Conservation (phyloP, 2,888 invertebrate genomes). For the Acanthosepion lycidas region DNA sequence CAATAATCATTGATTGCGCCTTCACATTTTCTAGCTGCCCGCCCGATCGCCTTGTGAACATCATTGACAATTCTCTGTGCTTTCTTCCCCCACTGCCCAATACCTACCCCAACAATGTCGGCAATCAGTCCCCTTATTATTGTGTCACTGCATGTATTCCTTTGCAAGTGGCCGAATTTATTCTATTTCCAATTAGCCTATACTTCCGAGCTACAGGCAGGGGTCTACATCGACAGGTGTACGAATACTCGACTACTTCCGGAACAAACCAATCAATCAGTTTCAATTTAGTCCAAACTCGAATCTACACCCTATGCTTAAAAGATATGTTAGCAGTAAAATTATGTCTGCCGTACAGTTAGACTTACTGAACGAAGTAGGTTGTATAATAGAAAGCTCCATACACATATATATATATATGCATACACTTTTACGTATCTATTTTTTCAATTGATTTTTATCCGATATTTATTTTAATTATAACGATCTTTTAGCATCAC, state of each 20-base stretch:
- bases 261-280: background rate
- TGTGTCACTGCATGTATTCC: background rate
- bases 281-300: background rate
- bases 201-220: too few relatives aligned
- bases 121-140: background rate
- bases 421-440: too few relatives aligned
- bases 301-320: background rate
- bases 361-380: too few relatives aligned
- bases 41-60: too few relatives aligned
- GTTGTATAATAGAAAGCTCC: too few relatives aligned
- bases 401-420: too few relatives aligned
- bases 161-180: background rate
- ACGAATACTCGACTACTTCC: background rate
- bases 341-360: background rate
- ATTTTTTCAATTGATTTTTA: too few relatives aligned
- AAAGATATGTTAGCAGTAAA: background rate
- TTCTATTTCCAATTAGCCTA: background rate
- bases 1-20: too few relatives aligned
- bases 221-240: background rate
- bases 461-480: too few relatives aligned
- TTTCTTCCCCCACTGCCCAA: background rate
- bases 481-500: too few relatives aligned
- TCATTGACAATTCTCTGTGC: background rate
- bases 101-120: background rate
- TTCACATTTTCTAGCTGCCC: too few relatives aligned